These are phyloP conservation scores for Drepana falcataria DNA, from an alignment of 2,888 invertebrate genomes.

Conservation along the genomic window DNA sequence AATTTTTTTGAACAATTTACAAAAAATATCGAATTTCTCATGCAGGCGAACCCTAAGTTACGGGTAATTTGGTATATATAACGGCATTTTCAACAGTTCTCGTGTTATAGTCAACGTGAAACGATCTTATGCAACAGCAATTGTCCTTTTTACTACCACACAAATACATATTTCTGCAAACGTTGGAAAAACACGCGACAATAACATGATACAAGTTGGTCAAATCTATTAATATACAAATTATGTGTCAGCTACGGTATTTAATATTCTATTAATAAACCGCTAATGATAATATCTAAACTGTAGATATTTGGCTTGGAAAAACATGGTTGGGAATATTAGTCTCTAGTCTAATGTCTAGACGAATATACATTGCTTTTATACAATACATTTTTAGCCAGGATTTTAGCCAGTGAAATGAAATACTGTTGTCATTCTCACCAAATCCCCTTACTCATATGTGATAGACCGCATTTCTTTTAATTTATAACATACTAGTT, in stretches of 20 bases:
- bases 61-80: neutral
- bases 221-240: neutral
- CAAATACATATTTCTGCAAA: constrained; percentile 13
- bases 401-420: too few relatives aligned
- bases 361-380: too few relatives aligned
- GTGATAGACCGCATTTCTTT: too few relatives aligned
- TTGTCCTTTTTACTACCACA: constrained; percentile 24
- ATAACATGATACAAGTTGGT: neutral
- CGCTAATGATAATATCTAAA: neutral
- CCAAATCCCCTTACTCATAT: too few relatives aligned
- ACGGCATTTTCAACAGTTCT: neutral
- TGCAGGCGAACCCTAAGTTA: neutral
- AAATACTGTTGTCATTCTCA: too few relatives aligned
- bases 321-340: too few relatives aligned
- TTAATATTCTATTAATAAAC: neutral
- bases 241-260: neutral
- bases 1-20: too few relatives aligned
- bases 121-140: constrained; percentile 18
- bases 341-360: too few relatives aligned
- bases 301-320: neutral
- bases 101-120: neutral
- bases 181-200: neutral
- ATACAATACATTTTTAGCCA: too few relatives aligned
- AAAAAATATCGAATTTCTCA: too few relatives aligned
- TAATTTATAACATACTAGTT: too few relatives aligned